Evolutionary conservation across 2,888 invertebrate genomes (phyloP).

Genomic region (Microchrysa polita): DNA sequence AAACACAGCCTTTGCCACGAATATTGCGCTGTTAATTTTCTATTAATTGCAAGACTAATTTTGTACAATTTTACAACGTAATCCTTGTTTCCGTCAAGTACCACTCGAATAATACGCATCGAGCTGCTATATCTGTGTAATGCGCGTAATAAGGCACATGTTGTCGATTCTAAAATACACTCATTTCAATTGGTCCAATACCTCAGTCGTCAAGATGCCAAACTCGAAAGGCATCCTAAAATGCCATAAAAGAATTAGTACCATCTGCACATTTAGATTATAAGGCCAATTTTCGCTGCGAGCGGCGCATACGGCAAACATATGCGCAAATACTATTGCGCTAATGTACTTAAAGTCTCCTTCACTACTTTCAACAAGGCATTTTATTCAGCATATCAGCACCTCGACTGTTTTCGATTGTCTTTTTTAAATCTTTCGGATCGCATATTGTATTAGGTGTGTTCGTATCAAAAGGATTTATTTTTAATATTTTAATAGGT

Average conservation of each 20-base stretch:
- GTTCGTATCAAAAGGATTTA: too few species aligned
- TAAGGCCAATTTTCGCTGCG: constrained; percentile 13
- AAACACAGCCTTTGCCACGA: too few species aligned
- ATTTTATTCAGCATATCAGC: constrained; percentile 37
- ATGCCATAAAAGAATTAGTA: constrained; percentile 22
- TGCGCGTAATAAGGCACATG: too few species aligned
- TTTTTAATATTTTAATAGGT: too few species aligned
- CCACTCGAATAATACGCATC: too few species aligned
- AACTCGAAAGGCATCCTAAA: constrained; percentile 25
- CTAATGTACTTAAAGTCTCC: constrained; percentile 36
- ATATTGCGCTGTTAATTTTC: too few species aligned
- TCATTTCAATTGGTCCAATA: too few species aligned
- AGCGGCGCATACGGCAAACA: constrained; percentile 38
- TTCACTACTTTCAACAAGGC: constrained; percentile 37
- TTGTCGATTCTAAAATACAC: too few species aligned
- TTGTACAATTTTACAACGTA: too few species aligned
- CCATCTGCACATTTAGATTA: constrained; percentile 34
- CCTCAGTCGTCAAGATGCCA: not conserved
- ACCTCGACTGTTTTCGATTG: constrained; percentile 10
- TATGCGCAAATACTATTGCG: constrained; percentile 43
- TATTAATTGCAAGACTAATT: too few species aligned
- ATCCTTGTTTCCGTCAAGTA: too few species aligned
- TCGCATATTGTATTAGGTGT: constrained; percentile 7
- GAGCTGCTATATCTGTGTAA: too few species aligned
- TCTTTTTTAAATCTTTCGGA: constrained; percentile 5